Evolutionary conservation across 2,888 invertebrate species (phyloP), one percentile per base, ranked within the genome.

Genomic region (Andrena bucephala): DNA sequence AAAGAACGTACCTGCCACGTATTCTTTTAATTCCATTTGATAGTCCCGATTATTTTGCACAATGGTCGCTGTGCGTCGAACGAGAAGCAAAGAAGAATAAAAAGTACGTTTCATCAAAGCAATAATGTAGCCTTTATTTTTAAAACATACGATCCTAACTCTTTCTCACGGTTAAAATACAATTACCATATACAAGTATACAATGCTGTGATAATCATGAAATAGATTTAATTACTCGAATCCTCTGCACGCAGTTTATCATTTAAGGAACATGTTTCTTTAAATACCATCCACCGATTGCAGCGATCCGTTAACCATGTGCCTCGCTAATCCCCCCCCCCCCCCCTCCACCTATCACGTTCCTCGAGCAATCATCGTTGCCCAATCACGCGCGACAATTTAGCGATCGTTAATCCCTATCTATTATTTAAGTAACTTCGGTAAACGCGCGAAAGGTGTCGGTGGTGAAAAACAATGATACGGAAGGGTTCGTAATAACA

Each of bases 401-500:
- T 69, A 52, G 62, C 29, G 10, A 20, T 8, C 20, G 10, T 50
- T 59, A 66, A 66, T 33, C 10, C 60, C 52, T 60, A 73, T 16
- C 36, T 29, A 59, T 62, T 60, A 31, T 27, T 77, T 66, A 48
- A 60, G 29, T 73, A 52, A 42, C 13, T 27, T 66, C 20, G 16
- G 50, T 16, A 13, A 67, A 72, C 50, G 60, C 63, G 48, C 42
- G 42, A 57, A 63, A 75, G 67, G 54, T 63, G 52, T 60, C 77
- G 71, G 42, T 57, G 62, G 72, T 57, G 57, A 66, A 70, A 66
- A 72, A 66, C 36, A 73, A 74, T 75, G 75, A 33, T 77, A 80
- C 71, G 66, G 74, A 78, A 82, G 84, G 78, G 80, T 83, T 86
- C 73, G 80, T 83, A 86, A 83, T 87, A 90, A 91, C 89, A 88